These are phyloP conservation scores for Gerris buenoi DNA, from an alignment of 1,140 invertebrate species.

Conservation along the genomic window DNA sequence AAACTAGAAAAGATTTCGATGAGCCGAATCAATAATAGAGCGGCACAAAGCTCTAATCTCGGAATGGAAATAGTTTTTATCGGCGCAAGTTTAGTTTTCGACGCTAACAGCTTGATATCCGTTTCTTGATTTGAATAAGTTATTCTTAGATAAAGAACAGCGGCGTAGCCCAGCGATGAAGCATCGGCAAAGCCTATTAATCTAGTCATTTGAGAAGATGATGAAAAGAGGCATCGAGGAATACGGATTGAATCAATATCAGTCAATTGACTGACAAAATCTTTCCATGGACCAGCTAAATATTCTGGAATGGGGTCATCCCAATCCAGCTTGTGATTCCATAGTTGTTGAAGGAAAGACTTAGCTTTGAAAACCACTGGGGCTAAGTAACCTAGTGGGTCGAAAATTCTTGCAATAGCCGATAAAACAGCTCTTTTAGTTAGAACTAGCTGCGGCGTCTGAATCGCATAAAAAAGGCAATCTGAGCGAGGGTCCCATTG, in stretches of 20 bases:
- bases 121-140: slow-evolving; percentile 8
- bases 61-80: slow-evolving; percentile 17
- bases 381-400: slow-evolving; percentile 25
- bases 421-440: slow-evolving; percentile 23
- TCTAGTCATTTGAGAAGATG: slow-evolving; percentile 4
- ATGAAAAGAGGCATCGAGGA: slow-evolving; percentile 5
- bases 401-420: slow-evolving; percentile 23
- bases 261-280: slow-evolving; percentile 13
- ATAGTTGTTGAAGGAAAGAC: slow-evolving; percentile 25
- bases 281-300: slow-evolving; percentile 18
- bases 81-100: slow-evolving; percentile 28
- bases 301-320: slow-evolving; percentile 21
- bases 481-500: not conserved
- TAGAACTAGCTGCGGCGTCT: slow-evolving; percentile 9
- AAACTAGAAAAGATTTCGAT: slow-evolving; percentile 13
- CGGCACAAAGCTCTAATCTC: slow-evolving; percentile 28
- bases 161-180: slow-evolving; percentile 24
- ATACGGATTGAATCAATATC: not conserved
- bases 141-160: slow-evolving; percentile 23
- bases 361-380: slow-evolving; percentile 21
- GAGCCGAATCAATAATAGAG: slow-evolving; percentile 23
- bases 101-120: slow-evolving; percentile 20
- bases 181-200: slow-evolving; percentile 27
- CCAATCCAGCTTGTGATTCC: slow-evolving; percentile 24
- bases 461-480: not conserved